These are phyloP conservation scores for Anoplopoma fimbria DNA, from an alignment of 2,113 vertebrate genomes.

Conservation along the genomic window DNA sequence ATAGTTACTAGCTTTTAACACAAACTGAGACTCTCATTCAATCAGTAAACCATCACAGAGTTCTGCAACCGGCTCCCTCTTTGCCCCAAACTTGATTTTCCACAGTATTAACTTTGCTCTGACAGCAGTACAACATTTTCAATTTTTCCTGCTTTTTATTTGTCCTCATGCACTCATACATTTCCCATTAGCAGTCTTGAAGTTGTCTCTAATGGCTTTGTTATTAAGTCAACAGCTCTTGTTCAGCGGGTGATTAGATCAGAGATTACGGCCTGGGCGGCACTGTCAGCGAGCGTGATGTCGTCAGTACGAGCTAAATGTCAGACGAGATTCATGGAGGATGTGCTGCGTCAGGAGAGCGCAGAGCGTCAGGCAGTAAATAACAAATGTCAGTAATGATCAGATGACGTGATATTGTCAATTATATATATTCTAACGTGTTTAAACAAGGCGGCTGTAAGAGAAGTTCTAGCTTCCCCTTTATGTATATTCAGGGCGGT, in stretches of 20 bases:
- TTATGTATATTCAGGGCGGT: constrained; percentile 38
- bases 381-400: constrained; percentile 35
- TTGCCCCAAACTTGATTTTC: constrained; percentile 28
- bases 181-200: constrained; percentile 43
- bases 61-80: constrained; percentile 1
- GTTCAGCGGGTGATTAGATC: constrained; percentile 69
- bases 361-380: constrained; percentile 36
- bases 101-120: constrained; percentile 1
- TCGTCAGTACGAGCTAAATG: constrained; percentile 61
- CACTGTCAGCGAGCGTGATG: constrained; percentile 46
- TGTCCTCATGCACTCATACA: constrained; percentile 38
- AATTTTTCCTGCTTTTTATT: constrained; percentile 40
- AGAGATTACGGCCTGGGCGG: constrained; percentile 54
- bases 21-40: background rate
- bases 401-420: constrained; percentile 2
- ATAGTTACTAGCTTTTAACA: background rate
- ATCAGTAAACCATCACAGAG: background rate
- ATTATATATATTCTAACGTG: background rate
- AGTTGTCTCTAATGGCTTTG: constrained; percentile 55
- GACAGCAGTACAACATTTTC: constrained; percentile 28
- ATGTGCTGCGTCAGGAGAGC: constrained; percentile 48
- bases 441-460: background rate
- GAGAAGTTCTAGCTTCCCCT: constrained; percentile 18
- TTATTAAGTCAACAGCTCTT: constrained; percentile 73
- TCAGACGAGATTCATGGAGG: constrained; percentile 56